Conservation (phyloP, 2,888 invertebrate genomes). For the Deroplatys truncata region DNA sequence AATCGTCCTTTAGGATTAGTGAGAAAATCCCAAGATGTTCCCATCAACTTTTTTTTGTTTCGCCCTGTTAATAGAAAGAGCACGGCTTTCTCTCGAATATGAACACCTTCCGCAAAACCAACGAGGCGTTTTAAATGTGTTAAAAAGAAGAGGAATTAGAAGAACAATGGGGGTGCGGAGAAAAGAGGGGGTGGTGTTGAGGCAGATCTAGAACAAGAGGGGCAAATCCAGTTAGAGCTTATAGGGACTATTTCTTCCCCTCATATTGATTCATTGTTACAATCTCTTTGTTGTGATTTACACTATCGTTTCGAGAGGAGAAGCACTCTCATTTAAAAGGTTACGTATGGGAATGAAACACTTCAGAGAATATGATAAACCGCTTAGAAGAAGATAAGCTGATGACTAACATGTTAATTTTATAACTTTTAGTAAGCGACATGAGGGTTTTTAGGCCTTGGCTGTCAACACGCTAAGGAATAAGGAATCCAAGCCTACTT, state of each 20-base stretch:
- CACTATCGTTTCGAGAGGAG: background rate
- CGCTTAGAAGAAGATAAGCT: no score
- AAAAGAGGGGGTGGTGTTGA: background rate
- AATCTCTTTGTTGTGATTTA: background rate
- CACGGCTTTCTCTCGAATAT: background rate
- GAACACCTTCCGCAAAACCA: background rate
- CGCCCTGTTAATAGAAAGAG: background rate
- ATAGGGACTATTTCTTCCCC: background rate
- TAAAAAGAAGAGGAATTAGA: background rate
- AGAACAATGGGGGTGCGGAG: background rate
- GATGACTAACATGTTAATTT: no score
- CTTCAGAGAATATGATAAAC: no score
- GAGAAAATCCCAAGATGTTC: background rate
- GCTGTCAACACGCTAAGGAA: no score
- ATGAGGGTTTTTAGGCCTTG: no score
- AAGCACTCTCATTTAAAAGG: background rate
- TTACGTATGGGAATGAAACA: no score
- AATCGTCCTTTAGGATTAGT: background rate
- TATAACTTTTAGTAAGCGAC: no score
- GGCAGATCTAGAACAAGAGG: background rate
- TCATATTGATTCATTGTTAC: background rate
- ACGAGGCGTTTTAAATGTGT: background rate
- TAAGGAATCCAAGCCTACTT: no score
- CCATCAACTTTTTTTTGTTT: background rate
- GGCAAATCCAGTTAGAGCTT: background rate